Evolutionary conservation across 1,140 invertebrate genomes (phyloP), one percentile per base, ranked within the genome.

Genomic region (Apis dorsata): DNA sequence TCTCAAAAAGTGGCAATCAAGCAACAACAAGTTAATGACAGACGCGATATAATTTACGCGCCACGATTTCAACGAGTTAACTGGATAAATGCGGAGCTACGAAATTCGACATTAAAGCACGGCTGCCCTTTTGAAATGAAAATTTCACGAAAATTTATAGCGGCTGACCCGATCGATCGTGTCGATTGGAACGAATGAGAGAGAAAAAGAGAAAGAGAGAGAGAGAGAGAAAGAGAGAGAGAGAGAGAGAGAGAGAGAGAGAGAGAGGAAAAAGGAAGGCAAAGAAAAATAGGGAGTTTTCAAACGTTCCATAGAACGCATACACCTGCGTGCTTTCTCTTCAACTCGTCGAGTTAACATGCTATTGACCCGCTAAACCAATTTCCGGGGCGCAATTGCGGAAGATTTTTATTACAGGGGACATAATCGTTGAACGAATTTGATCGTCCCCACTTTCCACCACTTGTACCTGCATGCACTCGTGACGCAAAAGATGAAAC

Each of bases 321-420:
- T 34, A 21, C 53, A 15, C 68, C 57, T 59, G 72, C 57, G 57
- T 74, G 24, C 62, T 11, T 34, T 57, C 75, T 82, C 55, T 63
- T 65, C 74, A 55, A 55, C 49, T 21, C 49, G n/a, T 49, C 21
- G 53, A 77, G 53, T 44, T 60, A 76, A 82, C 80, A 65, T 70
- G 80, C 74, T 78, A 79, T 83, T 78, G 79, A 63, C 75, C 55
- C 21, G 71, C 71, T 69, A 71, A 79, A 79, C 75, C 80, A 86
- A 86, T 81, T 87, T 80, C 44, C 73, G 44, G 34, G 66, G 24
- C 24, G 59, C 53, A 69, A 81, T 83, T 76, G 70, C 44, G n/a
- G 68, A 73, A 34, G 28, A 87, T 68, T 84, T 87, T 81, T 81
- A 87, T 78, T 87, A 70, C 49, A 60, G 53, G 11, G 62, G 59